These are phyloP conservation scores for Astur gentilis DNA, from an alignment of 2,113 vertebrate genomes.

Conservation along the genomic window DNA sequence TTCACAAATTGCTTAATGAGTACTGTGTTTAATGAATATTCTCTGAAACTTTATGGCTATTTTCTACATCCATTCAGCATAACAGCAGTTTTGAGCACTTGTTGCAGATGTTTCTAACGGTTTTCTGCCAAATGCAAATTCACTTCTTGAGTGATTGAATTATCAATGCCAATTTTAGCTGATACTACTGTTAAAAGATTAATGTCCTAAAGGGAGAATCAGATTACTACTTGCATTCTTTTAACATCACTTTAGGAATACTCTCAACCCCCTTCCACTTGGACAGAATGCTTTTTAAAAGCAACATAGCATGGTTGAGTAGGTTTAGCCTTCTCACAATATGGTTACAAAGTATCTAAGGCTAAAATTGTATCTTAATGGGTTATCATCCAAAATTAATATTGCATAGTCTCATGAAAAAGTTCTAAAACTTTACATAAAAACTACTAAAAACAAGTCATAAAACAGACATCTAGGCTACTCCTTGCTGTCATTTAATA, in stretches of 20 bases:
- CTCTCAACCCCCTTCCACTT: background rate
- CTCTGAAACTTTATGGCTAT: background rate
- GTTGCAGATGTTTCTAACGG: background rate
- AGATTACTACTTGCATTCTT: background rate
- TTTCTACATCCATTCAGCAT: background rate
- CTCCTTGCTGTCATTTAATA: background rate
- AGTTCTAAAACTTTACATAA: background rate
- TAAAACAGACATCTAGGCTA: background rate
- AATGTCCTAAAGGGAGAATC: background rate
- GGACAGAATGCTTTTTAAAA: background rate
- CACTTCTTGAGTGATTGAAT: background rate
- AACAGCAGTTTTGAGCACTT: background rate
- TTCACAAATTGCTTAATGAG: background rate
- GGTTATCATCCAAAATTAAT: background rate
- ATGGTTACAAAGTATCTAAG: background rate
- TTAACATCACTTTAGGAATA: background rate
- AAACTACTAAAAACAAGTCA: background rate
- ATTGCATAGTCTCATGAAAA: background rate
- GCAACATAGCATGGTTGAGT: background rate
- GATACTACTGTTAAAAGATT: conserved; percentile 22
- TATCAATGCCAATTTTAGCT: conserved; percentile 22
- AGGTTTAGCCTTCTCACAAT: background rate
- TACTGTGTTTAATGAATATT: background rate
- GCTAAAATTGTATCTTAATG: background rate
- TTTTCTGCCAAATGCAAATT: conserved; percentile 28